Evolutionary conservation across 2,888 invertebrate species (phyloP).

Genomic region (Ophonus ardosiacus): DNA sequence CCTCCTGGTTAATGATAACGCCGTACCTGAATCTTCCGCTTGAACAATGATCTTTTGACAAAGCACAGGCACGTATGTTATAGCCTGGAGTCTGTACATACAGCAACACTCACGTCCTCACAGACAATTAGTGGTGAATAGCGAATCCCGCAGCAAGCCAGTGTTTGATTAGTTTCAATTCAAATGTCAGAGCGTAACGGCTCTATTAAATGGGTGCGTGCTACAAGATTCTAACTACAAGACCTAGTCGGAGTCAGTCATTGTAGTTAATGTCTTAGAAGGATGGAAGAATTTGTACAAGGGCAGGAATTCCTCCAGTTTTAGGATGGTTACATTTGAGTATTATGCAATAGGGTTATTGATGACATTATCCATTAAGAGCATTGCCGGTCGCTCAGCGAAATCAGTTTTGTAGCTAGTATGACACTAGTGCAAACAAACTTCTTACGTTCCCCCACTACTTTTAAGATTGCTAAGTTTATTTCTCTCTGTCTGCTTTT

Average conservation of each 20-base stretch:
- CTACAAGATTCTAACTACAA: background rate
- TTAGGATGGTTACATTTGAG: background rate
- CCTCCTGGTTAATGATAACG: background rate
- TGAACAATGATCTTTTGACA: background rate
- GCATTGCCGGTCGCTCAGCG: no score
- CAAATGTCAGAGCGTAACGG: conserved; percentile 41
- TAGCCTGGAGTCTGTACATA: background rate
- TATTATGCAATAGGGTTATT: background rate
- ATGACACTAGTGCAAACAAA: no score
- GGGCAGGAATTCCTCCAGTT: background rate
- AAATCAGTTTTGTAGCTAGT: no score
- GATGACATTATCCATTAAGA: no score
- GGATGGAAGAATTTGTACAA: background rate
- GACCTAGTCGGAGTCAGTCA: background rate
- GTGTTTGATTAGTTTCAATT: conserved; percentile 43
- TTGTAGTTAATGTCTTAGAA: background rate
- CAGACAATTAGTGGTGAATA: conserved; percentile 27
- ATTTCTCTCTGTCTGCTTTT: no score
- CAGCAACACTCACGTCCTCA: background rate
- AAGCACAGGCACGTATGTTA: background rate
- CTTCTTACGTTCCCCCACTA: no score
- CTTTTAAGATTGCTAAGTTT: no score
- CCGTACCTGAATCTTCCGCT: background rate
- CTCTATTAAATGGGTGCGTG: conserved; percentile 39
- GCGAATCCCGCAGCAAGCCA: conserved; percentile 12